Base-by-base conservation (phyloP, 2,888 invertebrate species). In the Drosophila dives region DNA sequence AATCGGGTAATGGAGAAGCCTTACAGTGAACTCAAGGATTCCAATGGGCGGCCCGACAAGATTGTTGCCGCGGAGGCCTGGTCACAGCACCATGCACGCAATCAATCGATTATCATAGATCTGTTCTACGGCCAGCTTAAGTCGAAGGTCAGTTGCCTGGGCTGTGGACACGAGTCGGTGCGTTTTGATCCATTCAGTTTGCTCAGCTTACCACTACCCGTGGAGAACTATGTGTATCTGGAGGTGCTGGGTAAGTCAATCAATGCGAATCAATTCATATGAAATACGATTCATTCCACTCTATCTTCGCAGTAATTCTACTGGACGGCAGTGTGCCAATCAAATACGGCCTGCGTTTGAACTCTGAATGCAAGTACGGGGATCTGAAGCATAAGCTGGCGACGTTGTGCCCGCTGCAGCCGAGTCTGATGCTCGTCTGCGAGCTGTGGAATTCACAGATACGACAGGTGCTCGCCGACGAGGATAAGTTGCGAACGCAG, bases 161-260 rank as follows among this genome's bases (percentile, higher is more conserved):
- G 95, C 29, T 98, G 98, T 93, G 95, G 95, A 12, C 95, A 96
- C 77, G 96, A 97, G 88, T 97, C 97, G 60, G 97, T 97, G 67
- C 95, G 97, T 50, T 98, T 98, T 93, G 98, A 98, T 94, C 97
- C 98, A 2, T 98, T 98, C 94, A 98, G 97, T 92, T 96, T 97
- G 93, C 95, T 98, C 55, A 96, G 97, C 78, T 94, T 98, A 86
- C 98, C 98, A 67, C 94, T 98, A 84, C 98, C 98, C 29, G 97
- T 98, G 95, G 98, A 98, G 93, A 96, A 96, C 92, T 96, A 95
- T 89, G 95, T 96, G 56, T 95, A 97, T 75, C 94, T 96, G 82
- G 97, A 97, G 92, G 94, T 97, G 63, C 94, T 96, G 85, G 97
- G 96, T 96, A 83, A 87, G 94, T 84, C 1, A 40, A 10, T 5